Base-by-base conservation (phyloP, 2,113 vertebrate genomes). In the Calidris pygmaea region DNA sequence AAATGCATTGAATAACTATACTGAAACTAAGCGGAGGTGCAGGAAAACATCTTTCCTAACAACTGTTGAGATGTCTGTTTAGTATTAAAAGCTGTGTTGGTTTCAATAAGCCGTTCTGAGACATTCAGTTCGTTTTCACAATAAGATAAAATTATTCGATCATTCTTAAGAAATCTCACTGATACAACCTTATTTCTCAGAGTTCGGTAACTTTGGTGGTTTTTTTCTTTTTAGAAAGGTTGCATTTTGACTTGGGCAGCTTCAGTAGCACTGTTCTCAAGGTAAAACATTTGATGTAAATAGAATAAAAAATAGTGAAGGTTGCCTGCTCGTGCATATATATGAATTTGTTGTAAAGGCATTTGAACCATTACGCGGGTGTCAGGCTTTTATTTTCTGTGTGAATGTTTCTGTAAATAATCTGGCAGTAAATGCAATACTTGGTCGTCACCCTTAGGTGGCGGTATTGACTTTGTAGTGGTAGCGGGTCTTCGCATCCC, bases 401-500 rank as follows among this genome's bases (percentile, higher is more conserved):
- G 0, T 39, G 29, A 4, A 29, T 39, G 12, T 73, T 59, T 58
- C 48, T 90, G 35, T 16, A 32, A 75, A 24, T 37, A 1, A 10
- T 7, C 4, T 78, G 52, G 14, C 35, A 35, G 10, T 45, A 24
- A 65, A 7, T 29, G 29, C 34, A 63, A 30, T 94, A 32, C 47
- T 32, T 50, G 23, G 7, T 32, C 0, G 19, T 96, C 87, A 82
- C 97, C 98, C 93, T 87, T 98, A 98, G 98, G 87, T 98, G 98
- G 98, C 98, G 81, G 80, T 96, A 95, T 98, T 98, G 96, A 80
- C 98, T 95, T 95, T 94, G 87, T 32, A 23, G 87, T 85, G 82
- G 35, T 78, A 56, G 29, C 12, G 47, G 19, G 43, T 30, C 55
- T 94, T 66, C 48, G 9, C n/a, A 52, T 71, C 73, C 14, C 58